These are phyloP conservation scores for Philaethria dido DNA, from an alignment of 2,888 invertebrate species.

Conservation along the genomic window DNA sequence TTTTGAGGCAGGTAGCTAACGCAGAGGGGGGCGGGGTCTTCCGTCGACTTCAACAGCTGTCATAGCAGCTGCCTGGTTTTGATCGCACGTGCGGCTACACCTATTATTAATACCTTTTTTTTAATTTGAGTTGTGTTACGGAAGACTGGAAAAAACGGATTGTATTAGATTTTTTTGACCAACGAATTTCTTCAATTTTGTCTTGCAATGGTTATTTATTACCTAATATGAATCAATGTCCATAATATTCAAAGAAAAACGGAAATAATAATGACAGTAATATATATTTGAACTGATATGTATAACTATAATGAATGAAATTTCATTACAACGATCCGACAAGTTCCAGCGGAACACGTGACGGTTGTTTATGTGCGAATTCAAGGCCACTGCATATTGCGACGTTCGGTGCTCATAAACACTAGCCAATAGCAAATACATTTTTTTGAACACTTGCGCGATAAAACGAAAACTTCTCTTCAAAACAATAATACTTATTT, in stretches of 20 bases:
- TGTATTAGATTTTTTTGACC: slow-evolving; percentile 45
- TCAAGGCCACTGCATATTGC: slow-evolving; percentile 75
- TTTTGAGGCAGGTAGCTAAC: slow-evolving; percentile 61
- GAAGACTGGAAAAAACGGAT: slow-evolving; percentile 58
- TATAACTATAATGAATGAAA: slow-evolving; percentile 35
- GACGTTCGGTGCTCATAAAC: slow-evolving; percentile 55
- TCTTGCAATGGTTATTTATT: slow-evolving; percentile 4
- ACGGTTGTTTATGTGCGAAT: slow-evolving; percentile 72
- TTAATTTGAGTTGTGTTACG: slow-evolving; percentile 62
- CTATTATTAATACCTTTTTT: slow-evolving; percentile 75
- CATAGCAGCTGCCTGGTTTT: slow-evolving; percentile 73
- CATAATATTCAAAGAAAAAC: background rate
- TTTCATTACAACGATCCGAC: slow-evolving; percentile 46
- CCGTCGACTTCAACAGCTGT: slow-evolving; percentile 77
- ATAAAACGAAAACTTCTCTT: slow-evolving; percentile 22
- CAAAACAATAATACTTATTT: background rate
- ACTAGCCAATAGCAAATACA: slow-evolving; percentile 38
- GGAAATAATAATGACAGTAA: background rate
- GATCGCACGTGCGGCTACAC: slow-evolving; percentile 77
- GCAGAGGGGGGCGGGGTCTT: slow-evolving; percentile 54
- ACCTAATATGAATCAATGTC: background rate
- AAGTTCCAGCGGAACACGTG: slow-evolving; percentile 63
- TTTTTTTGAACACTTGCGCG: slow-evolving; percentile 38
- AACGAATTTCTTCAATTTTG: slow-evolving; percentile 41
- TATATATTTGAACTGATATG: background rate